Evolutionary conservation across 2,888 invertebrate species (phyloP), one percentile per base, ranked within the genome.

Genomic region (Lydus trimaculatus): DNA sequence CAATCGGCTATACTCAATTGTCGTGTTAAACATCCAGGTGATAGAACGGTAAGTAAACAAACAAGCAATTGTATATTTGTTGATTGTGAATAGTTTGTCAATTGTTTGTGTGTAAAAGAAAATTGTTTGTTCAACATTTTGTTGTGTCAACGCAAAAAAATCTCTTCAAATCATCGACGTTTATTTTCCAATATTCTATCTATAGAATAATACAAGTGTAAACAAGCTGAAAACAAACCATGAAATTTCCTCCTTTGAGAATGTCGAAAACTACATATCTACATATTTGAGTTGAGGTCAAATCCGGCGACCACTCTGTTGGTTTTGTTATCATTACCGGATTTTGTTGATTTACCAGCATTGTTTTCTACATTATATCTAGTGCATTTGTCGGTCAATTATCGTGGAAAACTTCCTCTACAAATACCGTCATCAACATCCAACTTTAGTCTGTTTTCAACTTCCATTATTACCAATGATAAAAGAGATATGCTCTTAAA

Each of bases 1-100:
- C 94, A 95, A 85, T 90, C 92, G 2, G 91, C 94, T 23, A 88
- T 93, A 76, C 88, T 95, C 75, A 90, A 91, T 80, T 95, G 95
- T 85, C 89, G 94, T 65, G 95, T 95, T 61, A 95, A 94, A 83
- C 93, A 95, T 84, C 93, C 94, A 78, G 94, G 94, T 62, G 94
- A 95, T 83, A 89, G 94, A 84, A 95, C 94, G 85, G 95, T 95
- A 84, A 91, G 92, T 86, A 36, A 31, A 58, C 63, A 61, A 67
- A 63, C 62, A 66, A 64, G 70, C 62, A 63, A 63, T 74, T 69
- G 67, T 72, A 69, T 73, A 64, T 66, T 65, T 71, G 72, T 73
- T 72, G 69, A 69, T 70, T 58, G 59, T 67, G 31, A 43, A 60
- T 39, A 63, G 31, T 25, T 20, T 48, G 20, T 17, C 3, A n/a